Conservation (phyloP, 2,888 invertebrate genomes). For the Sycophila texana region DNA sequence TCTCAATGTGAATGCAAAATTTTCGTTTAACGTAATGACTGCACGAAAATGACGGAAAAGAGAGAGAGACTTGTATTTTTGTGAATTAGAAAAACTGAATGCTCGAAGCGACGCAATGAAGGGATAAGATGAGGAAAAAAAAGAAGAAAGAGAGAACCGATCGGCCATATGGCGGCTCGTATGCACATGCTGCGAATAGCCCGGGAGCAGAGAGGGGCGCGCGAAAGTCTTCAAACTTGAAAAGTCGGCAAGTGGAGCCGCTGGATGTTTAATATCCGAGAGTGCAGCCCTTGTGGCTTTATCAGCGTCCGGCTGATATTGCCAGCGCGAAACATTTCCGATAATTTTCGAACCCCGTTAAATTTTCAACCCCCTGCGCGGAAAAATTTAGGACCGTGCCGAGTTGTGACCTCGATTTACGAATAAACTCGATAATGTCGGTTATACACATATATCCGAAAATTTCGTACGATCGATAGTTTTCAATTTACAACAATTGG, state of each 20-base stretch:
- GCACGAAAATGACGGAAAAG: not conserved
- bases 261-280: slow-evolving; percentile 61
- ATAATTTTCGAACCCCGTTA: slow-evolving; percentile 62
- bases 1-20: not conserved
- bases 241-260: slow-evolving; percentile 47
- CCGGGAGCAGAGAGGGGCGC: slow-evolving; percentile 16
- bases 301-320: slow-evolving; percentile 60
- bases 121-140: not conserved
- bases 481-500: too few species aligned
- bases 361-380: slow-evolving; percentile 22
- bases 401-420: slow-evolving; percentile 33
- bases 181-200: slow-evolving; percentile 12
- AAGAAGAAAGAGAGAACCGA: slow-evolving; percentile 23
- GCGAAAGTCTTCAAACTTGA: slow-evolving; percentile 52
- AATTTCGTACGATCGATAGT: too few species aligned
- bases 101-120: not conserved
- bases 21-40: not conserved
- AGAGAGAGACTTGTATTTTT: not conserved
- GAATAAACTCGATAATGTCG: not conserved
- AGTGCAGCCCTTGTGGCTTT: slow-evolving; percentile 58
- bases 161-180: slow-evolving; percentile 27
- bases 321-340: slow-evolving; percentile 60
- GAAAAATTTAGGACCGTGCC: not conserved
- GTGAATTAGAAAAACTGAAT: slow-evolving; percentile 25
- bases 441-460: too few species aligned